Percentiles rank a stretch among this genome's conserved stretches.
These are phyloP conservation scores for Venustaconcha ellipsiformis DNA, from an alignment of 1,140 invertebrate species.

Conservation along the genomic window DNA sequence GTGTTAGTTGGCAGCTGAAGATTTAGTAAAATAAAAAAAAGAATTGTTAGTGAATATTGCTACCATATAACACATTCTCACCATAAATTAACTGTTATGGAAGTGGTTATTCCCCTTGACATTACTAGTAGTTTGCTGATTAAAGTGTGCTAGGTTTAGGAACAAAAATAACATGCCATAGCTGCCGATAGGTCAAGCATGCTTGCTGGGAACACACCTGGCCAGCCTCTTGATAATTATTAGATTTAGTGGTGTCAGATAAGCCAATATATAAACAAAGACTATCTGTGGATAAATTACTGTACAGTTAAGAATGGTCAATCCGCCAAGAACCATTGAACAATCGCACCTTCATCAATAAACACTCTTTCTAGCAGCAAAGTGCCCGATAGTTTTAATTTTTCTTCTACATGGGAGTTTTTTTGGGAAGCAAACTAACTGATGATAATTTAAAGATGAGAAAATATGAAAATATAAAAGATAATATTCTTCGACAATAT, in stretches of 20 bases:
- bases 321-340: slow-evolving; percentile 3
- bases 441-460: no score
- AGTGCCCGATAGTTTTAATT: no score
- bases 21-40: slow-evolving; percentile 34
- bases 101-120: slow-evolving; percentile 31
- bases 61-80: slow-evolving; percentile 16
- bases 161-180: slow-evolving; percentile 19
- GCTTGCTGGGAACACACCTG: background rate
- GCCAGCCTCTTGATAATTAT: background rate
- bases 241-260: background rate
- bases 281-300: background rate
- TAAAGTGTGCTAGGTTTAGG: slow-evolving; percentile 31
- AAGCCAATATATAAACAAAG: slow-evolving; percentile 9
- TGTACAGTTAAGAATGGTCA: background rate
- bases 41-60: slow-evolving; percentile 31
- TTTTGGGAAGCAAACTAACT: no score
- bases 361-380: no score
- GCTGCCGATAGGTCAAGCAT: slow-evolving; percentile 1
- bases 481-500: no score
- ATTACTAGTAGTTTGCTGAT: slow-evolving; percentile 28
- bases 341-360: background rate
- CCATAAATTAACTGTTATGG: background rate
- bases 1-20: slow-evolving; percentile 37
- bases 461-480: no score
- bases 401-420: no score